These are phyloP conservation scores for Saxicola maurus DNA, from an alignment of 2,797 vertebrate species.

Conservation along the genomic window DNA sequence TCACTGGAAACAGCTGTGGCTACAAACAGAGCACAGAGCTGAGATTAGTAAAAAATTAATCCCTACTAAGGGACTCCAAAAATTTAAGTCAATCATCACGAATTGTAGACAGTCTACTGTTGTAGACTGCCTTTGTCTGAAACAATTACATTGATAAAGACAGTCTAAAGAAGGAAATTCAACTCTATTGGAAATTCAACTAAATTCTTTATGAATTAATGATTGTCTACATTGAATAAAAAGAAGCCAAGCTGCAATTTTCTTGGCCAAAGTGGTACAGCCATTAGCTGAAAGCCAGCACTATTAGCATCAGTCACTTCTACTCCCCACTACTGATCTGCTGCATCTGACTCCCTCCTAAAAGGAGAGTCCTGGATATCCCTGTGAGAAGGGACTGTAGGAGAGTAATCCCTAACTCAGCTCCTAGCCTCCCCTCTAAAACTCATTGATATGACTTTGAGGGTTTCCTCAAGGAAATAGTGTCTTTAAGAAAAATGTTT, in stretches of 20 bases:
- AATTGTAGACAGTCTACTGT: neutral
- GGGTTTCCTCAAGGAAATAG: neutral
- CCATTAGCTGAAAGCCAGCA: neutral
- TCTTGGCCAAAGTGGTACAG: neutral
- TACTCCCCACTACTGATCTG: neutral
- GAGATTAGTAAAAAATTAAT: neutral
- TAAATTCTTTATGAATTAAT: neutral
- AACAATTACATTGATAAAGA: neutral
- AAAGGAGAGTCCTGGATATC: neutral
- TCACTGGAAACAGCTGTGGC: constrained; percentile 95
- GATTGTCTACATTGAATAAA: neutral
- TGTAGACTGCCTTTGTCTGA: neutral
- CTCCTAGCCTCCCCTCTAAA: neutral
- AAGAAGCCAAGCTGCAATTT: neutral
- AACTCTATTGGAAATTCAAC: neutral
- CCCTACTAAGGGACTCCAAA: neutral
- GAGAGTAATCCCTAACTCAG: neutral
- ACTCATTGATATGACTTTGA: neutral
- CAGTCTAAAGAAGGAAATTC: neutral
- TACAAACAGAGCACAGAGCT: constrained; percentile 60
- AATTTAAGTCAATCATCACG: neutral
- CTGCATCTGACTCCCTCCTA: neutral
- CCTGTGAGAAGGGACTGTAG: neutral
- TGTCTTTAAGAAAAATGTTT: neutral
- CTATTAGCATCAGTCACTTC: neutral